Evolutionary conservation across 2,888 invertebrate genomes (phyloP), one percentile per base, ranked within the genome.

Genomic region (Hedya salicella): DNA sequence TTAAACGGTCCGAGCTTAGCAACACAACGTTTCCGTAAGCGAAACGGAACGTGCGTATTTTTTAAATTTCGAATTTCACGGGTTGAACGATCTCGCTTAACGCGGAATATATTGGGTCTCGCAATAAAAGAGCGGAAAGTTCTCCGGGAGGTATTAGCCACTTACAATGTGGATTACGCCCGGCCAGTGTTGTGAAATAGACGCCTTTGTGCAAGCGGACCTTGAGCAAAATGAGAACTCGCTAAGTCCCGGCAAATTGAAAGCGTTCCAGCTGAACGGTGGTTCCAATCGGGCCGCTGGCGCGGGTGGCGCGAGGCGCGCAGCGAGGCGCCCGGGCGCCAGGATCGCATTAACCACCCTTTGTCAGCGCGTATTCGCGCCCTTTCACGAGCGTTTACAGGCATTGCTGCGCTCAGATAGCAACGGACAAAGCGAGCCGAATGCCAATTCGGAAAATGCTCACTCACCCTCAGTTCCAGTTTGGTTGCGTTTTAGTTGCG

Each of bases 211-310:
- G 78, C 73, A 64, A 71, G 70, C 79, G 81, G 83, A 82, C 81
- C 82, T 81, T 78, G 79, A 80, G 79, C 73, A 77, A 74, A 76
- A 75, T 75, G 75, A 74, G 75, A 75, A 76, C 75, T 80, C 78
- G 79, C 80, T 82, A 80, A 82, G 81, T 80, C 83, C 79, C 80
- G 78, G 79, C 77, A 83, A 85, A 83, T 84, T 85, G 81, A 84
- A 85, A 71, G 79, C 82, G 81, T 81, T 83, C 80, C 79, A 76
- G 74, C 75, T 76, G 78, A 79, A 80, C 78, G 78, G 73, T 75
- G 75, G 77, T 75, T 75, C 72, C 74, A 70, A 71, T 75, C 74
- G 77, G 71, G 70, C 69, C 69, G 68, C 69, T 62, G 68, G 50
- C 54, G 62, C 54, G 67, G 61, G 59, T 61, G 67, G 77, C 75